Percentiles rank a stretch among this genome's conserved stretches.
These are phyloP conservation scores for Accipiter cooperii DNA, from an alignment of 2,113 vertebrate genomes.

Conservation along the genomic window DNA sequence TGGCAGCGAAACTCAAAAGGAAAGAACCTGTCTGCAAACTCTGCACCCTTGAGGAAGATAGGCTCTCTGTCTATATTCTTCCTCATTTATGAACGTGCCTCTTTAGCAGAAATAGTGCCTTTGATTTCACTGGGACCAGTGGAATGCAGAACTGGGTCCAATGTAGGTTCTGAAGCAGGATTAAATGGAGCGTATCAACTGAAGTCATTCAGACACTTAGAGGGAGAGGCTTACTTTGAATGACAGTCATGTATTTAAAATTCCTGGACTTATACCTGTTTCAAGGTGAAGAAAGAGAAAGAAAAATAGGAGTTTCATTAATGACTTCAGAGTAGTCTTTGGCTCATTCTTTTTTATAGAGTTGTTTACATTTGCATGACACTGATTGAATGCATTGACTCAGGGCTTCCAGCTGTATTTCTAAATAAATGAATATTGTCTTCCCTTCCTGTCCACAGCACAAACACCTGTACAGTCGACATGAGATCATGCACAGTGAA, in stretches of 20 bases:
- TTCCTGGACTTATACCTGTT: neutral
- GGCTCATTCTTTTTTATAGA: neutral
- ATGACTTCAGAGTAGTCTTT: neutral
- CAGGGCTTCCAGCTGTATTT: neutral
- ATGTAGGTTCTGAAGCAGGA: neutral
- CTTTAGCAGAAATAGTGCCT: neutral
- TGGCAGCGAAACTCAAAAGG: neutral
- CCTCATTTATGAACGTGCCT: neutral
- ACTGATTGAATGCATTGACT: neutral
- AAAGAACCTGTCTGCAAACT: neutral
- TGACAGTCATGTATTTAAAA: neutral
- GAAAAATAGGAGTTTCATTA: neutral
- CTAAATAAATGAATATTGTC: constrained; percentile 16
- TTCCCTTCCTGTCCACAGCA: constrained; percentile 71
- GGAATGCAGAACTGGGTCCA: neutral
- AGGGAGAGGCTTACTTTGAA: neutral
- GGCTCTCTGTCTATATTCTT: neutral
- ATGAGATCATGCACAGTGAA: constrained; percentile 79
- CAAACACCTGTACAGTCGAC: constrained; percentile 89
- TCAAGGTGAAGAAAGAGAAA: neutral
- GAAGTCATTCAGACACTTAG: neutral
- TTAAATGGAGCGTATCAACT: neutral
- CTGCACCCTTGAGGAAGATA: neutral
- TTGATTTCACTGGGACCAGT: neutral
- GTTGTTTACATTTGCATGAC: neutral